Conservation (phyloP, 2,888 invertebrate genomes). For the Tiphia femorata region DNA sequence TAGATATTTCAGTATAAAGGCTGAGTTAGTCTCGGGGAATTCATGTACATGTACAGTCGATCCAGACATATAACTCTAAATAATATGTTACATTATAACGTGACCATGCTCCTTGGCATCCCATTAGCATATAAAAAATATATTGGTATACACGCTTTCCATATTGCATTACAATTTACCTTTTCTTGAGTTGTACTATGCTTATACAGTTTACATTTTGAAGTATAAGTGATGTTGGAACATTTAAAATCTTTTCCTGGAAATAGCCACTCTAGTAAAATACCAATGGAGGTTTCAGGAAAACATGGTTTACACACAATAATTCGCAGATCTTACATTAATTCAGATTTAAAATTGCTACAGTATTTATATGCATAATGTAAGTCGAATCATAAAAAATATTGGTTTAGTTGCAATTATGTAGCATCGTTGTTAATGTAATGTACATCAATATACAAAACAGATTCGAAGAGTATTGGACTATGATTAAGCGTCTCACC, state of each 20-base stretch:
- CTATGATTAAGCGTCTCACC: too few relatives aligned
- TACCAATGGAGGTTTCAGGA: conserved; percentile 52
- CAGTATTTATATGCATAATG: neutral
- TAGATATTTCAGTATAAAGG: conserved; percentile 43
- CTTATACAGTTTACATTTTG: conserved; percentile 46
- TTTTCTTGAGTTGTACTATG: conserved; percentile 57
- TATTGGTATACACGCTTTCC: conserved; percentile 65
- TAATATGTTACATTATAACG: conserved; percentile 52
- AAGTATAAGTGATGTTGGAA: conserved; percentile 42
- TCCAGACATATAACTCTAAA: conserved; percentile 47
- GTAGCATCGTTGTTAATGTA: too few relatives aligned
- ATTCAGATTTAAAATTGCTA: neutral
- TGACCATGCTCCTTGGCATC: conserved; percentile 56
- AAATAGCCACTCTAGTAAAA: conserved; percentile 40
- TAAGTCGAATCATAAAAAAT: conserved; percentile 13
- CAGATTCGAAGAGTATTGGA: too few relatives aligned
- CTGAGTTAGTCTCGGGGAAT: conserved; percentile 46
- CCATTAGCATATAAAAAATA: conserved; percentile 67
- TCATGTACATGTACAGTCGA: conserved; percentile 50
- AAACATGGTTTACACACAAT: conserved; percentile 43
- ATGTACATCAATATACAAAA: too few relatives aligned
- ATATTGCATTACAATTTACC: conserved; percentile 63
- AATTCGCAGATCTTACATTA: conserved; percentile 15
- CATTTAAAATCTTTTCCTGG: conserved; percentile 29
- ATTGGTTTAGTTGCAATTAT: conserved; percentile 3